Conservation (phyloP, 30 jellyfish, hydroid and myxozoan genomes). For the Aurelia aurita region DNA sequence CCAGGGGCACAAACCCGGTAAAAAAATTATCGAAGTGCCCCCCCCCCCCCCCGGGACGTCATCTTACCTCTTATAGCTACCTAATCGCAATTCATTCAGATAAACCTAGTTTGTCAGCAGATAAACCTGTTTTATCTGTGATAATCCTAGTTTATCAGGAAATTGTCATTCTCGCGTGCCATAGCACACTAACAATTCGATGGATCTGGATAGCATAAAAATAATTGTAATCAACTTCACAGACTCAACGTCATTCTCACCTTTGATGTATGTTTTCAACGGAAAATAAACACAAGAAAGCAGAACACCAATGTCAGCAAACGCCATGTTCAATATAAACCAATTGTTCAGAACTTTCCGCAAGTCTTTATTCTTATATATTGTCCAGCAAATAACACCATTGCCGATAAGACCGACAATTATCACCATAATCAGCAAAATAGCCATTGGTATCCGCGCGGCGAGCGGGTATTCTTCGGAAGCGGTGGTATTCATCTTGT, state of each 20-base stretch:
- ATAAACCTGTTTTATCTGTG: too few relatives aligned
- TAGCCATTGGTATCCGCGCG: slow-evolving; percentile 70
- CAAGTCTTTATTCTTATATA: slow-evolving; percentile 60
- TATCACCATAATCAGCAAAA: slow-evolving; percentile 26
- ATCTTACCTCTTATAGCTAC: too few relatives aligned
- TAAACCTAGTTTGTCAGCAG: too few relatives aligned
- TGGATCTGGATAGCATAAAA: too few relatives aligned
- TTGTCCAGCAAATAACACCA: slow-evolving; percentile 70
- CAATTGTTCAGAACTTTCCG: slow-evolving; percentile 62
- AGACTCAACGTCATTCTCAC: slow-evolving; percentile 28
- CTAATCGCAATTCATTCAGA: too few relatives aligned
- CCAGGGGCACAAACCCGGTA: too few relatives aligned
- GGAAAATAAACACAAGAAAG: slow-evolving; percentile 62
- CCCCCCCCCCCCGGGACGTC: too few relatives aligned
- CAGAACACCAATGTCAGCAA: slow-evolving; percentile 74
- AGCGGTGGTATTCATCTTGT: slow-evolving; percentile 22
- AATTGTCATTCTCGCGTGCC: too few relatives aligned
- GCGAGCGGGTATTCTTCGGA: slow-evolving; percentile 59
- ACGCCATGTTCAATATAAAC: slow-evolving; percentile 72
- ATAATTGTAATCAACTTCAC: too few relatives aligned
- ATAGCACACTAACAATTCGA: too few relatives aligned
- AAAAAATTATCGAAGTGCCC: too few relatives aligned
- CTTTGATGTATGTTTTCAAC: slow-evolving; percentile 57
- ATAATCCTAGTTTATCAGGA: too few relatives aligned
- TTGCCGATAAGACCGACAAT: slow-evolving; percentile 68